Evolutionary conservation across 2,888 invertebrate species (phyloP).

Genomic region (Schizotus pectinicornis): DNA sequence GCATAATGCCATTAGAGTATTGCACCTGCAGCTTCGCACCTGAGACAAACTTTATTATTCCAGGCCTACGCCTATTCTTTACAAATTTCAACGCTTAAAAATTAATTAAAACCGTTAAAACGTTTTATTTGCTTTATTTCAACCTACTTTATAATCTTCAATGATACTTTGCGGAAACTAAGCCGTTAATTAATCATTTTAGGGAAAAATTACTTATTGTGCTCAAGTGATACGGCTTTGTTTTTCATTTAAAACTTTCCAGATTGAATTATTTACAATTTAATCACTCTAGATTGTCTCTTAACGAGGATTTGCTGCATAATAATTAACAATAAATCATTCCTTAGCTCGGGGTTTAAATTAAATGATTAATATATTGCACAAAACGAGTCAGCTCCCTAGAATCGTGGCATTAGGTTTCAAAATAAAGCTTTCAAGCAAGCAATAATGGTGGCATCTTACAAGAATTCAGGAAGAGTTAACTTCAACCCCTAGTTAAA

Average conservation of each 20-base stretch:
- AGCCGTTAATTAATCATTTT: conserved; percentile 20
- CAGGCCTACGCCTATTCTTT: background rate
- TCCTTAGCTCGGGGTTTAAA: background rate
- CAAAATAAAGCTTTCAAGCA: no score
- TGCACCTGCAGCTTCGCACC: conserved; percentile 20
- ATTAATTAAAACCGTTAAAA: conserved; percentile 8
- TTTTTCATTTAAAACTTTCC: conserved; percentile 18
- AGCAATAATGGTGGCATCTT: no score
- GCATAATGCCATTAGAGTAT: conserved; percentile 26
- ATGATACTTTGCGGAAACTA: background rate
- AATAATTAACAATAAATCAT: conserved; percentile 9
- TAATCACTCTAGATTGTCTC: conserved; percentile 8
- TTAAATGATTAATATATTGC: conserved; percentile 10
- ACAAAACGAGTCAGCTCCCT: background rate
- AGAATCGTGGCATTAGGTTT: no score
- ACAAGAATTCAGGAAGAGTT: no score
- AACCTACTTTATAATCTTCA: conserved; percentile 3
- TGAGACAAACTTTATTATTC: conserved; percentile 25
- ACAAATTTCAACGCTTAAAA: background rate
- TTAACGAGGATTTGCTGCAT: conserved; percentile 5
- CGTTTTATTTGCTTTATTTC: background rate
- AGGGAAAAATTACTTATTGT: conserved; percentile 12
- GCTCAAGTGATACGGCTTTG: conserved; percentile 7
- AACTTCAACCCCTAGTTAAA: no score
- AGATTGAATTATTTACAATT: conserved; percentile 15